Conservation (phyloP, 2,888 invertebrate genomes). For the Schrankia costaestrigalis region DNA sequence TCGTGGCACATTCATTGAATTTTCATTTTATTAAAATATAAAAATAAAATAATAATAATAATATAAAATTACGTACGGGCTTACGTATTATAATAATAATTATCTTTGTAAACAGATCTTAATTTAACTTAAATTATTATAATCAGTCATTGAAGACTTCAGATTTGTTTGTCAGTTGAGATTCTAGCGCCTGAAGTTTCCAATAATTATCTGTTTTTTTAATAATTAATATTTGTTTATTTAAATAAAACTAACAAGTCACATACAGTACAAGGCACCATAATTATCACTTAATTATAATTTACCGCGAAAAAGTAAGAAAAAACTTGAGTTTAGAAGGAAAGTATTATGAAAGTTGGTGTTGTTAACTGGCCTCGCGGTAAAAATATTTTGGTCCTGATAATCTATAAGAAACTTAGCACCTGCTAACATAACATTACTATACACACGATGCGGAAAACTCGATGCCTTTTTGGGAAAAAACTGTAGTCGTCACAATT, state of each 20-base stretch:
- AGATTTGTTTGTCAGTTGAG: slow-evolving; percentile 62
- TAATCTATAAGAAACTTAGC: slow-evolving; percentile 25
- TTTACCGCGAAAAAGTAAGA: slow-evolving; percentile 18
- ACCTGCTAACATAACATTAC: slow-evolving; percentile 18
- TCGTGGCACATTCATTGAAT: slow-evolving; percentile 65
- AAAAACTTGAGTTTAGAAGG: slow-evolving; percentile 5
- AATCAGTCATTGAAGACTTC: slow-evolving; percentile 78
- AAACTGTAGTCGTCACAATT: no score
- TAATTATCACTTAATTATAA: slow-evolving; percentile 20
- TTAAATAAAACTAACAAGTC: slow-evolving; percentile 36
- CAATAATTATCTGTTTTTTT: slow-evolving; percentile 54
- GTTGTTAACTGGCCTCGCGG: slow-evolving; percentile 17
- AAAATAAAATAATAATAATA: slow-evolving; percentile 34
- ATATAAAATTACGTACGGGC: slow-evolving; percentile 53
- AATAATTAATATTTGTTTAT: slow-evolving; percentile 45
- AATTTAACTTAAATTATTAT: slow-evolving; percentile 43
- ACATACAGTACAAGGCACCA: slow-evolving; percentile 31
- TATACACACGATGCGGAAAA: no score
- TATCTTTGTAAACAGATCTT: slow-evolving; percentile 62
- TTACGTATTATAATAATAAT: slow-evolving; percentile 35
- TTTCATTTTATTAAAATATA: slow-evolving; percentile 37
- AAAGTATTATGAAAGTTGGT: no score
- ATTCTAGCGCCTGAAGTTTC: slow-evolving; percentile 75
- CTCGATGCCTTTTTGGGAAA: no score
- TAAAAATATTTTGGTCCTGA: slow-evolving; percentile 19